These are phyloP conservation scores for Gymnoscelis rufifasciata DNA, from an alignment of 2,888 invertebrate species.

Conservation along the genomic window DNA sequence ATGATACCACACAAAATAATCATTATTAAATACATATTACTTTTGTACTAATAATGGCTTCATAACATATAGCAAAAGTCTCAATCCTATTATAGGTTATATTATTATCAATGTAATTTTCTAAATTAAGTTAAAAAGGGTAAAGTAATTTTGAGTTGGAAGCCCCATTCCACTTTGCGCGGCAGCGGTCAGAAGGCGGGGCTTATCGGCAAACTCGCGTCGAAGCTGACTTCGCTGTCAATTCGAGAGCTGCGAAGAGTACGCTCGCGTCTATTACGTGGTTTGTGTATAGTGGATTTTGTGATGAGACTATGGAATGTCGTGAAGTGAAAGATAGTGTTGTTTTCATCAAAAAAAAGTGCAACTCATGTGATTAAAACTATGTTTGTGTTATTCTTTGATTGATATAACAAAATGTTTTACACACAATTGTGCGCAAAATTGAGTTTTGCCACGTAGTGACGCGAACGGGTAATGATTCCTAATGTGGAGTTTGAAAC, in stretches of 20 bases:
- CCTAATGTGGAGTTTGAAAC: constrained; percentile 96
- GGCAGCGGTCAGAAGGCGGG: constrained; percentile 79
- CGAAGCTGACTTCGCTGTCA: constrained; percentile 76
- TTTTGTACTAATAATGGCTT: too few relatives aligned
- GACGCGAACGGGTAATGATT: constrained; percentile 83
- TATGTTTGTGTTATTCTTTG: constrained; percentile 60
- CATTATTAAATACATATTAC: too few relatives aligned
- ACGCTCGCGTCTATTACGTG: constrained; percentile 76
- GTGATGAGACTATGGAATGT: constrained; percentile 74
- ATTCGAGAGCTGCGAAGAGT: constrained; percentile 77
- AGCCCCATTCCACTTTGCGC: constrained; percentile 77
- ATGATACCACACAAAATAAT: too few relatives aligned
- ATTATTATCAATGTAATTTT: too few relatives aligned
- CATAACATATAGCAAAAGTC: too few relatives aligned
- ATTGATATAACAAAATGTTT: constrained; percentile 76
- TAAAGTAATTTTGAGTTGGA: constrained; percentile 29
- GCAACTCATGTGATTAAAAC: constrained; percentile 61
- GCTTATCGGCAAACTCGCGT: constrained; percentile 80
- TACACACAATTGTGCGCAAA: constrained; percentile 74
- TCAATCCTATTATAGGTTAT: too few relatives aligned
- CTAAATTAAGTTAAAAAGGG: neutral
- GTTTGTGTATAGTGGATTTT: constrained; percentile 76
- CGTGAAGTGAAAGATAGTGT: constrained; percentile 75
- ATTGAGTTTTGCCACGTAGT: constrained; percentile 80
- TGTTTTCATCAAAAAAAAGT: constrained; percentile 58